Evolutionary conservation across 1,140 invertebrate species (phyloP), one percentile per base, ranked within the genome.

Genomic region (Lutraria rhynchaena): DNA sequence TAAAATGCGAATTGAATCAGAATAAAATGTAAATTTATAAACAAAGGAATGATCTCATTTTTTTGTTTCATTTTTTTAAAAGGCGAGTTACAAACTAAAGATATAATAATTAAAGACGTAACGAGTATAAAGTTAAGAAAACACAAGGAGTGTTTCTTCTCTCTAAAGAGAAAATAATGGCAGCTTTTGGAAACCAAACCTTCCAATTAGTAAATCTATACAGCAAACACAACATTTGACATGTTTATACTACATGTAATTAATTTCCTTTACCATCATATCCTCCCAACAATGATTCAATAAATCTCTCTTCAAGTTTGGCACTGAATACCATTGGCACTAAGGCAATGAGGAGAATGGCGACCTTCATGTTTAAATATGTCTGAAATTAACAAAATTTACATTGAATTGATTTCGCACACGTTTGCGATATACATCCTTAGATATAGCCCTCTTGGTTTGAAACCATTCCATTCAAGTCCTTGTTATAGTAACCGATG

Each of bases 301-400:
- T 69, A n/a, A 69, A 69, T 49, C 65, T 46, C 22, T 67, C 63
- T 15, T 69, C 41, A 24, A 67, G 63, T 41, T n/a, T 46, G 3
- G 63, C 58, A 7, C 58, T 27, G 24, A 60, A 27, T 4, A 29
- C 27, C 17, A 60, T 27, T 19, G 44, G 63, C 7, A 67, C 19
- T 4, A 67, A 11, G 15, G 31, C 35, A 13, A 67, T 22, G 15
- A 67, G 33, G 13, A 67, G 3, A 5, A 67, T 3, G n/a, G 17
- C 4, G 17, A 67, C 7, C 31, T 44, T 41, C 44, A 67, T 70
- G 19, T 3, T 53, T 19, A n/a, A 24, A 53, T 7, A 4, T 19
- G 24, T n/a, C n/a, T n/a, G n/a, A n/a, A n/a, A n/a, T n/a, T n/a
- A n/a, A n/a, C 11, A n/a, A 49, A 13, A 11, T 13, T 13, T 49